Evolutionary conservation across 2,888 invertebrate genomes (phyloP).

Genomic region (Loripinus fragilis): DNA sequence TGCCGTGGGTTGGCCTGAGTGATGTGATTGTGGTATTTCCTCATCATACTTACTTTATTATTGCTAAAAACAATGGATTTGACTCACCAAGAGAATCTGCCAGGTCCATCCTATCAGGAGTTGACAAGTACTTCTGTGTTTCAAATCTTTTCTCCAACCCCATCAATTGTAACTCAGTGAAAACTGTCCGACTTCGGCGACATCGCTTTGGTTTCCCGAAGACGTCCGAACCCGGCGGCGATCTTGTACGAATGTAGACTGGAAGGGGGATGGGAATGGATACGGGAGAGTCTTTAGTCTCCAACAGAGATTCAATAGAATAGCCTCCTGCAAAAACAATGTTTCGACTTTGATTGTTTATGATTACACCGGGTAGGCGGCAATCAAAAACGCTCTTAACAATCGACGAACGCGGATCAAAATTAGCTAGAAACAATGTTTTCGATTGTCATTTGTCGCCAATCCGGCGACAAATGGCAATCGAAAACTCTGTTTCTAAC

Average conservation of each 20-base stretch:
- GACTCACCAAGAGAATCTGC: constrained; percentile 80
- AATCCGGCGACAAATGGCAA: no score
- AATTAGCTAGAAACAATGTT: no score
- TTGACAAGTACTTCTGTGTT: constrained; percentile 84
- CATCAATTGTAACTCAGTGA: constrained; percentile 83
- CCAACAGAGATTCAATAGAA: constrained; percentile 59
- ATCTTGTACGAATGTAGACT: constrained; percentile 77
- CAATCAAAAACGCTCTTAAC: no score
- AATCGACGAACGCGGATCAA: no score
- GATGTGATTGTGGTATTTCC: no score
- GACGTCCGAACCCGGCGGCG: constrained; percentile 67
- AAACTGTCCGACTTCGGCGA: constrained; percentile 80
- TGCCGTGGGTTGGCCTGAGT: no score
- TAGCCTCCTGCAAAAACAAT: constrained; percentile 37
- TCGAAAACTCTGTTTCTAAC: no score
- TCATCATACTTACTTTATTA: no score
- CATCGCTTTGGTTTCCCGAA: constrained; percentile 76
- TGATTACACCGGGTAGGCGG: no score
- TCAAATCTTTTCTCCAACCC: constrained; percentile 84
- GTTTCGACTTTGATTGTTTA: no score
- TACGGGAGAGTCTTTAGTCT: constrained; percentile 50
- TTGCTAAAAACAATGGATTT: no score
- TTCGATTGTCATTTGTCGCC: no score
- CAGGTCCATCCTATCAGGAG: constrained; percentile 83
- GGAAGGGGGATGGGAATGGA: constrained; percentile 78